Conservation (phyloP, 92 coral and sea anemone species). For the Galaxea fascicularis region DNA sequence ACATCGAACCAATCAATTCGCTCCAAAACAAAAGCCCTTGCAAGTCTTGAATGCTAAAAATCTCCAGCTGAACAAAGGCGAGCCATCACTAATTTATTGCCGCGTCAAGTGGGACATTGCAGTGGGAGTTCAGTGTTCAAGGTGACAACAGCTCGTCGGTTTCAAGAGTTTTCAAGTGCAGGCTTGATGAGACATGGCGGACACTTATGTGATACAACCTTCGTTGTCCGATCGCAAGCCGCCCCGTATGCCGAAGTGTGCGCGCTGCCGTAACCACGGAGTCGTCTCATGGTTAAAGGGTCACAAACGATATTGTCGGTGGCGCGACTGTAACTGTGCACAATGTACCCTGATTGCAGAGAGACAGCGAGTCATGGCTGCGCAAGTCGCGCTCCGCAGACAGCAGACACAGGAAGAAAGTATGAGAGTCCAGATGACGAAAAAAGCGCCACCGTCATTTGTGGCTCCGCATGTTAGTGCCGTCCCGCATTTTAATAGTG, state of each 20-base stretch:
- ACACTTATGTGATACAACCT: conserved; percentile 68
- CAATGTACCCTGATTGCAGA: conserved; percentile 90
- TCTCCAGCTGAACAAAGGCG: conserved; percentile 55
- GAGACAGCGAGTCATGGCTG: conserved; percentile 92
- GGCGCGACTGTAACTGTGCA: conserved; percentile 89
- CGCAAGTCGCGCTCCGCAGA: conserved; percentile 88
- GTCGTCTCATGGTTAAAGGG: conserved; percentile 89
- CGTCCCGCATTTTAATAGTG: conserved; percentile 40
- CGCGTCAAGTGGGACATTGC: conserved; percentile 34
- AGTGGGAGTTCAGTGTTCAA: conserved; percentile 6
- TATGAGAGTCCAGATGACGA: conserved; percentile 69
- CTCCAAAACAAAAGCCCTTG: conserved; percentile 62
- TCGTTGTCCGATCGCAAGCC: conserved; percentile 81
- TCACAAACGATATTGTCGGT: conserved; percentile 85
- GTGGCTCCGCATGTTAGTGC: conserved; percentile 25
- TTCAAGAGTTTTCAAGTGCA: conserved; percentile 44
- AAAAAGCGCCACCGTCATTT: conserved; percentile 42
- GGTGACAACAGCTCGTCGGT: conserved; percentile 17
- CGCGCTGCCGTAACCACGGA: conserved; percentile 89
- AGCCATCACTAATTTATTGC: conserved; percentile 20
- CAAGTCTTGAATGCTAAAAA: conserved; percentile 58
- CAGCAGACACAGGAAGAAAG: conserved; percentile 98
- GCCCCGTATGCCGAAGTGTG: conserved; percentile 88
- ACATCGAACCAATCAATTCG: conserved; percentile 65
- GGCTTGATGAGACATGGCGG: conserved; percentile 63